Evolutionary conservation across 2,113 vertebrate genomes (phyloP).

Genomic region (Oryzias woworae): DNA sequence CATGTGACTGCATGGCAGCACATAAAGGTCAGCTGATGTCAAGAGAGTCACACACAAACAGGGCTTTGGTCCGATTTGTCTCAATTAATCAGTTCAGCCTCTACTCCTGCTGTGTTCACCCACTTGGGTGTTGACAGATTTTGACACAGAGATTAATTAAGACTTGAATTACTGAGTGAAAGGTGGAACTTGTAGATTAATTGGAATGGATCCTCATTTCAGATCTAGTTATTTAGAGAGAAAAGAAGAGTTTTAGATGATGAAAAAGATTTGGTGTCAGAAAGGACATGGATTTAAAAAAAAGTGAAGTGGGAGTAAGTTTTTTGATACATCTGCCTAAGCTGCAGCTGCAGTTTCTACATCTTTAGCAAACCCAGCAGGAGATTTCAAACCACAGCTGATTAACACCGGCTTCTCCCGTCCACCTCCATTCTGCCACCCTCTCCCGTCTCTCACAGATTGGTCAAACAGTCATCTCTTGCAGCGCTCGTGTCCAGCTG

Average conservation of each 20-base stretch:
- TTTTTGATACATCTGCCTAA: conserved; percentile 26
- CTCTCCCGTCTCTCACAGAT: not conserved
- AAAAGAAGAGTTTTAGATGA: not conserved
- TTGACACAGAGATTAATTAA: conserved; percentile 59
- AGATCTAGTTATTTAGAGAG: not conserved
- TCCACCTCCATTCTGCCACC: conserved; percentile 13
- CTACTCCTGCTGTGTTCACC: conserved; percentile 50
- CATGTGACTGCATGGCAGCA: conserved; percentile 30
- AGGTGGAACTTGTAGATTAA: conserved; percentile 41
- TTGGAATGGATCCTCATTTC: conserved; percentile 19
- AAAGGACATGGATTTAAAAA: conserved; percentile 1
- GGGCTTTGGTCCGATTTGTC: conserved; percentile 44
- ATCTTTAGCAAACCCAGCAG: conserved; percentile 38
- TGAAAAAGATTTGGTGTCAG: not conserved
- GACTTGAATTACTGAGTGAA: conserved; percentile 34
- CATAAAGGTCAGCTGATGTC: conserved; percentile 35
- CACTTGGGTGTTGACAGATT: conserved; percentile 42
- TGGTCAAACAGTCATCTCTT: conserved; percentile 2
- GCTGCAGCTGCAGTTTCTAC: conserved; percentile 43
- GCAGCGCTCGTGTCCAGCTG: conserved; percentile 14
- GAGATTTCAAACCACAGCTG: conserved; percentile 56
- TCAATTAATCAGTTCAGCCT: conserved; percentile 29
- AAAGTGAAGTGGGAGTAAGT: not conserved
- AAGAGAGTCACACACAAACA: conserved; percentile 40
- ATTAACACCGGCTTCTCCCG: conserved; percentile 39